Evolutionary conservation across 37 sponge, comb jelly and placozoan species (phyloP).

Genomic region (Amphimedon queenslandica): DNA sequence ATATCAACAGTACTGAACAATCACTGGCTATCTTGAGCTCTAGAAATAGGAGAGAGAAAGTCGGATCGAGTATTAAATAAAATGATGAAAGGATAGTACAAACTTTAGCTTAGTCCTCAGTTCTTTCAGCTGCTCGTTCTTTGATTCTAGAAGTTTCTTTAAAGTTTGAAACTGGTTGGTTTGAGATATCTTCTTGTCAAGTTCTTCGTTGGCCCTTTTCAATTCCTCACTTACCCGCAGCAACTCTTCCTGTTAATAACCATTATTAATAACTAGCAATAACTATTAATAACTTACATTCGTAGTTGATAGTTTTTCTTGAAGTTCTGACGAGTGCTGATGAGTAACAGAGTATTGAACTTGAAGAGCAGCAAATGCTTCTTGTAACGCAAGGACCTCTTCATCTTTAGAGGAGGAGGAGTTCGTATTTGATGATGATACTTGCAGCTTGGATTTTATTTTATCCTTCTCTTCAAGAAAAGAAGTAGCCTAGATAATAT

Average conservation of each 20-base stretch:
- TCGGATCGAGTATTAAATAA: too few relatives aligned
- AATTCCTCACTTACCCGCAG: slow-evolving; percentile 73
- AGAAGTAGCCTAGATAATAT: slow-evolving; percentile 9
- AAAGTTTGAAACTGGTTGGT: slow-evolving; percentile 87
- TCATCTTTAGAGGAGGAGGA: neutral
- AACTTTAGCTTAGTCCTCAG: slow-evolving; percentile 69
- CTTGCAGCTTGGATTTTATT: slow-evolving; percentile 9
- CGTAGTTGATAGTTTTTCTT: neutral
- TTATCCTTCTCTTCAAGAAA: slow-evolving; percentile 33
- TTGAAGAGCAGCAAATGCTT: too few relatives aligned
- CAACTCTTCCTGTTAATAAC: slow-evolving; percentile 34
- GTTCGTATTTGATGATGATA: too few relatives aligned
- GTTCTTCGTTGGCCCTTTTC: slow-evolving; percentile 68
- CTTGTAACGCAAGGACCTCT: slow-evolving; percentile 13
- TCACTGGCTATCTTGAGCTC: too few relatives aligned
- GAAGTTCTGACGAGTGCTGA: neutral
- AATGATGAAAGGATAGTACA: too few relatives aligned
- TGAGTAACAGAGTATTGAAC: neutral
- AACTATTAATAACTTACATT: neutral
- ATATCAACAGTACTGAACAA: too few relatives aligned
- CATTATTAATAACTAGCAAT: neutral
- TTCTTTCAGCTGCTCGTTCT: slow-evolving; percentile 85
- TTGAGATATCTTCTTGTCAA: slow-evolving; percentile 83
- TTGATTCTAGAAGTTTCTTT: slow-evolving; percentile 80
- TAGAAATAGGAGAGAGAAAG: too few relatives aligned